These are phyloP conservation scores for Bos indicus DNA, from an alignment of 2,113 vertebrate genomes.

Conservation along the genomic window DNA sequence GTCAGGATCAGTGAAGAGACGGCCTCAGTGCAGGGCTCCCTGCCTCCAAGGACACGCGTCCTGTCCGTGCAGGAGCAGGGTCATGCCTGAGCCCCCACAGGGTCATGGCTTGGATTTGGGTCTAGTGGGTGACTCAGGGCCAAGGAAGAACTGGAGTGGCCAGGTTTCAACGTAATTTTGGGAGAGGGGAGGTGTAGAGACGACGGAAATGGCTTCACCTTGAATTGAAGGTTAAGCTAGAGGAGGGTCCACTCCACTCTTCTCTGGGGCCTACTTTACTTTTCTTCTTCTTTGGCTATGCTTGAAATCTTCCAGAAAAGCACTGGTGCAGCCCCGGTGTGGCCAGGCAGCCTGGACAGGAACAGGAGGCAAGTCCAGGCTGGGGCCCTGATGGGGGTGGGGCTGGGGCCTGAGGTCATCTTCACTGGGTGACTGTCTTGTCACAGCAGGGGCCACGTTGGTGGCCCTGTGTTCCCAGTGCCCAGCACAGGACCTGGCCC, in stretches of 20 bases:
- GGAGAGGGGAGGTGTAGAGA: fast-evolving
- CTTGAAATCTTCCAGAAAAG: not conserved
- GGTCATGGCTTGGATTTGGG: not conserved
- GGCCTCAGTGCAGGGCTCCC: not conserved
- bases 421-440: no score
- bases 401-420: not conserved
- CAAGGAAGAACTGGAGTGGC: not conserved
- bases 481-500: not conserved
- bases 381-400: not conserved
- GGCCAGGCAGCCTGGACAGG: not conserved
- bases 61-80: not conserved
- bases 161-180: not conserved
- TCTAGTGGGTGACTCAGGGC: not conserved
- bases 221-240: not conserved
- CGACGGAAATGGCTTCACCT: not conserved
- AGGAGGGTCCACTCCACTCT: fast-evolving
- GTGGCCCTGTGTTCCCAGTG: not conserved
- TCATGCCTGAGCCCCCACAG: not conserved
- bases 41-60: not conserved
- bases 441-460: not conserved
- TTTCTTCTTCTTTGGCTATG: not conserved
- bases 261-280: fast-evolving
- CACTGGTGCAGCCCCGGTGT: not conserved
- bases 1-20: fast-evolving
- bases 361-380: not conserved